These are phyloP conservation scores for Laupala kohalensis DNA, from an alignment of 1,140 invertebrate species.

Conservation along the genomic window DNA sequence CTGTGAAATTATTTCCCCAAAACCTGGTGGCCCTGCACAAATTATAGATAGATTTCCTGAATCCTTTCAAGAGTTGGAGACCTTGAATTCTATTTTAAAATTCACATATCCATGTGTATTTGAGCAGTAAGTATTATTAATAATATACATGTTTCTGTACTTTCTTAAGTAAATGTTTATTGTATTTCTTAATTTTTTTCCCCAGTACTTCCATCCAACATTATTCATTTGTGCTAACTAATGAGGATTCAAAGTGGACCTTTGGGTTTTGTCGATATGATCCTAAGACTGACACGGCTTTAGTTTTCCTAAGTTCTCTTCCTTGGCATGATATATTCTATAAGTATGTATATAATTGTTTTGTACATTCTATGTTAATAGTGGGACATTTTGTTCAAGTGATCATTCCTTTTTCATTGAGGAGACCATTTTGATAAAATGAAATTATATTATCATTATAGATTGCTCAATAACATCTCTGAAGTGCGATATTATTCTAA, in stretches of 20 bases:
- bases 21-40: slow-evolving; percentile 43
- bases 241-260: slow-evolving; percentile 84
- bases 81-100: slow-evolving; percentile 65
- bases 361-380: too few species aligned
- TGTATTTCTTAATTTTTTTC: slow-evolving; percentile 11
- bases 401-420: too few species aligned
- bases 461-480: background rate
- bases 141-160: background rate
- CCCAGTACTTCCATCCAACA: slow-evolving; percentile 63
- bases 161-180: background rate
- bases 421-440: too few species aligned
- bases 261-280: slow-evolving; percentile 92
- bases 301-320: slow-evolving; percentile 69
- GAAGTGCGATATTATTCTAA: background rate
- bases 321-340: slow-evolving; percentile 95
- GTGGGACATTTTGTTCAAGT: too few species aligned
- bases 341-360: slow-evolving; percentile 62
- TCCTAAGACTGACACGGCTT: slow-evolving; percentile 59
- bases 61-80: slow-evolving; percentile 55
- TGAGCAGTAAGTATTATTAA: slow-evolving; percentile 46
- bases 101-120: slow-evolving; percentile 75
- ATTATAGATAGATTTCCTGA: slow-evolving; percentile 66
- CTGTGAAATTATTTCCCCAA: slow-evolving; percentile 59
- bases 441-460: too few species aligned
- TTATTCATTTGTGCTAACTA: slow-evolving; percentile 91